Evolutionary conservation across 2,797 vertebrate genomes (phyloP).

Genomic region (Lepidocolaptes lacrymiger): DNA sequence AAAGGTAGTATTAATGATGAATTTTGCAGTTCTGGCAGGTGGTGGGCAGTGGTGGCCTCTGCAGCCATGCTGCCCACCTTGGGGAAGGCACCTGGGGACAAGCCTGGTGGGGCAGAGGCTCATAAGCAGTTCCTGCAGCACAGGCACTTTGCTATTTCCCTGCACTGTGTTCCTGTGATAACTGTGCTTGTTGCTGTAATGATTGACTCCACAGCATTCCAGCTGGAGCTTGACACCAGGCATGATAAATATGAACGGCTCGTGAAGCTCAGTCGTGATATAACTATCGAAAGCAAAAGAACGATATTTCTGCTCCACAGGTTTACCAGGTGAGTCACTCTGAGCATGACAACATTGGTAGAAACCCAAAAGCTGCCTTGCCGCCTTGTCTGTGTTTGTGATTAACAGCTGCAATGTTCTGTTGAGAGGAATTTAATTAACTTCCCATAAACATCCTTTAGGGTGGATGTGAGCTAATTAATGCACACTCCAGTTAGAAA

Average conservation of each 20-base stretch:
- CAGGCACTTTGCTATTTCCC: not conserved
- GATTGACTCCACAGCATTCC: conserved; percentile 83
- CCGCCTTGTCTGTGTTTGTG: not conserved
- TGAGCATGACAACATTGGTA: not conserved
- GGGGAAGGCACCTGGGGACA: not conserved
- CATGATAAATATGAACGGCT: conserved; percentile 96
- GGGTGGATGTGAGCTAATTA: not conserved
- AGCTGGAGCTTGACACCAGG: conserved; percentile 92
- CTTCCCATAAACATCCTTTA: not conserved
- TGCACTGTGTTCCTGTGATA: rapidly evolving
- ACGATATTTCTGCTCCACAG: conserved; percentile 95
- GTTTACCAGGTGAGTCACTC: conserved; percentile 85
- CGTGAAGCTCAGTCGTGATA: conserved; percentile 93
- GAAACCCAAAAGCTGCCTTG: not conserved
- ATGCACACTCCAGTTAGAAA: not conserved
- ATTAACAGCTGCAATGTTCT: not conserved
- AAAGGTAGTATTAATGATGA: not conserved
- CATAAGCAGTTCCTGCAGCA: not conserved
- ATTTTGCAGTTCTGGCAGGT: not conserved
- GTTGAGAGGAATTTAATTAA: not conserved
- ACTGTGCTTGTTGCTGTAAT: not conserved
- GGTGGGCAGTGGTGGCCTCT: not conserved
- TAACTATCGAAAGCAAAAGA: conserved; percentile 98
- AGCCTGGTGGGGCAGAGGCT: not conserved
- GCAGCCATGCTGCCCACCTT: rapidly evolving